phyloP scores from a whole-genome alignment of 2,113 vertebrate species.

The Stigmatopora argus region DNA sequence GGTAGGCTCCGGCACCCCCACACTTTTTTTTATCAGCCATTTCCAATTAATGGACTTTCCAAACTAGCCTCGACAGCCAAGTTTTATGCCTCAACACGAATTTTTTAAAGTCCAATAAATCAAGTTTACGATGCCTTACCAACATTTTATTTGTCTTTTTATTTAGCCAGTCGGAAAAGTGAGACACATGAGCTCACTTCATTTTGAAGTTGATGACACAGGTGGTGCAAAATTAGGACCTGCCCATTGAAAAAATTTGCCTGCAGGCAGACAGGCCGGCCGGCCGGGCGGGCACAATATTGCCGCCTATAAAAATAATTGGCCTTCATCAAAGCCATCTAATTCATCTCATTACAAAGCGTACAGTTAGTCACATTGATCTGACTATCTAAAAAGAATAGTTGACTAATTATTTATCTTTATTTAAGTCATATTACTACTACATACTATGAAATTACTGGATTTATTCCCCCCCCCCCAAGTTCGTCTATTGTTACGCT shows the following conservation, averaged over 20 bases:
- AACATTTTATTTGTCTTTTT: neutral
- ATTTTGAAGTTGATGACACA: neutral
- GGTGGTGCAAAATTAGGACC: constrained; percentile 14
- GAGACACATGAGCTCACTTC: neutral
- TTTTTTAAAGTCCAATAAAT: neutral
- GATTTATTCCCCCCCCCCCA: too few relatives aligned
- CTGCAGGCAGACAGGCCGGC: neutral
- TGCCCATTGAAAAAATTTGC: neutral
- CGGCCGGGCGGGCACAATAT: neutral
- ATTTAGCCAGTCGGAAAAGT: neutral
- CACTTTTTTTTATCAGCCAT: too few relatives aligned
- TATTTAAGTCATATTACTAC: too few relatives aligned
- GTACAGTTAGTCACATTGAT: neutral
- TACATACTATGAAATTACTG: too few relatives aligned
- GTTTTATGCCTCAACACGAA: neutral
- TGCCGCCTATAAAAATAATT: neutral
- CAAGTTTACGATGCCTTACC: neutral
- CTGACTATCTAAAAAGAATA: too few relatives aligned
- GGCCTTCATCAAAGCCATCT: neutral
- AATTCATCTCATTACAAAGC: neutral
- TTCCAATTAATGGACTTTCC: too few relatives aligned
- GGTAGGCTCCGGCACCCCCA: too few relatives aligned
- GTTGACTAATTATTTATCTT: too few relatives aligned
- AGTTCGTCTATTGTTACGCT: too few relatives aligned
- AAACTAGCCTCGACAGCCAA: neutral